phyloP scores from a whole-genome alignment of 2,113 vertebrate genomes.

The Orientallactaga bullata region DNA sequence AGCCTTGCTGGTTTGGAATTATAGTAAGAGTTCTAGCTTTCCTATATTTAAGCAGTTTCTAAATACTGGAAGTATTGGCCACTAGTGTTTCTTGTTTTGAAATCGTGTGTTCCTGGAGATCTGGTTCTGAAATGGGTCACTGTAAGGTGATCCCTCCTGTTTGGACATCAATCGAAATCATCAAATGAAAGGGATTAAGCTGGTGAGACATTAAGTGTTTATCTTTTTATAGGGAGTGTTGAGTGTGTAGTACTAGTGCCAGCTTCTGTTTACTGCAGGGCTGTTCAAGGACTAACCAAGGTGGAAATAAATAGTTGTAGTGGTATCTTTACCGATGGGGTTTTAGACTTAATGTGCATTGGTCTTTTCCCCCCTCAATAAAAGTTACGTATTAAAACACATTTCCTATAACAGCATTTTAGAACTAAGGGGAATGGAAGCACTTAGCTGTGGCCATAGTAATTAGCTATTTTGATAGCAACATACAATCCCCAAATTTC shows the following conservation, averaged over 20 bases:
- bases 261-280: background rate
- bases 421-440: background rate
- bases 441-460: background rate
- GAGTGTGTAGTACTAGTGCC: conserved; percentile 3
- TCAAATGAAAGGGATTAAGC: conserved; percentile 58
- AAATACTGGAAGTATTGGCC: background rate
- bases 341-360: background rate
- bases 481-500: background rate
- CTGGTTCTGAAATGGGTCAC: conserved; percentile 74
- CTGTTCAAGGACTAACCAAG: background rate
- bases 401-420: background rate
- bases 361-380: background rate
- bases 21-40: background rate
- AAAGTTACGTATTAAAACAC: background rate
- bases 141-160: conserved; percentile 75
- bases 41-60: background rate
- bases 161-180: conserved; percentile 65
- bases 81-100: conserved; percentile 19
- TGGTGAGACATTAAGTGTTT: conserved; percentile 59
- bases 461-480: background rate
- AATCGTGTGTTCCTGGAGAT: conserved; percentile 76
- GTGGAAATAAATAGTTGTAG: background rate
- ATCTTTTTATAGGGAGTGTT: conserved; percentile 67
- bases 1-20: background rate
- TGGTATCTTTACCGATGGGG: background rate